Conservation (phyloP, 2,797 vertebrate species). For the Uromys caudimaculatus region DNA sequence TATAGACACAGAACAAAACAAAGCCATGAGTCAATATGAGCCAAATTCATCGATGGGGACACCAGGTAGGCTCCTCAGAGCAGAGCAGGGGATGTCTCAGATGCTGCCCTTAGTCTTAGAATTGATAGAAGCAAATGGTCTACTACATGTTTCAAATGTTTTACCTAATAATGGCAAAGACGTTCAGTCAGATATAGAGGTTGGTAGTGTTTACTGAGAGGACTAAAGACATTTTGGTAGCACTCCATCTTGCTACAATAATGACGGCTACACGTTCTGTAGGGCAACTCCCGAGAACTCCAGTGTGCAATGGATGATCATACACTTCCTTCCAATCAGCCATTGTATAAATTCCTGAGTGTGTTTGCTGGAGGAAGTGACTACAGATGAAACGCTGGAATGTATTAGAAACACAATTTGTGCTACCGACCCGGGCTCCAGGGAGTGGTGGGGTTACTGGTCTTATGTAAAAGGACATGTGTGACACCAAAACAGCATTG, state of each 20-base stretch:
- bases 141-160: neutral
- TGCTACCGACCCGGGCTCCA: neutral
- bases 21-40: neutral
- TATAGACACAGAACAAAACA: neutral
- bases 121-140: neutral
- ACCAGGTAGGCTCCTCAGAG: neutral
- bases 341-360: neutral
- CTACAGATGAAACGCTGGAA: neutral
- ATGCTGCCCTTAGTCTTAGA: neutral
- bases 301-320: neutral
- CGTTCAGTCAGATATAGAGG: neutral
- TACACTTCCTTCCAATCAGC: neutral
- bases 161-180: neutral
- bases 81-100: neutral
- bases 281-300: neutral
- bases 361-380: neutral
- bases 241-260: fast-evolving
- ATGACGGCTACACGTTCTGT: neutral
- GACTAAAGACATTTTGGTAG: neutral
- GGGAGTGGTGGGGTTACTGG: neutral
- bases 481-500: neutral
- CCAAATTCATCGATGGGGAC: too few relatives aligned
- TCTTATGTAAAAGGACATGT: neutral
- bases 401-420: neutral
- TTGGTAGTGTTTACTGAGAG: neutral